A percentile compares a stretch with the other conserved stretches of the same genome.
These are phyloP conservation scores for Aplysina aerophoba DNA, from an alignment of 37 sponge, comb jelly and placozoan genomes.

Conservation along the genomic window DNA sequence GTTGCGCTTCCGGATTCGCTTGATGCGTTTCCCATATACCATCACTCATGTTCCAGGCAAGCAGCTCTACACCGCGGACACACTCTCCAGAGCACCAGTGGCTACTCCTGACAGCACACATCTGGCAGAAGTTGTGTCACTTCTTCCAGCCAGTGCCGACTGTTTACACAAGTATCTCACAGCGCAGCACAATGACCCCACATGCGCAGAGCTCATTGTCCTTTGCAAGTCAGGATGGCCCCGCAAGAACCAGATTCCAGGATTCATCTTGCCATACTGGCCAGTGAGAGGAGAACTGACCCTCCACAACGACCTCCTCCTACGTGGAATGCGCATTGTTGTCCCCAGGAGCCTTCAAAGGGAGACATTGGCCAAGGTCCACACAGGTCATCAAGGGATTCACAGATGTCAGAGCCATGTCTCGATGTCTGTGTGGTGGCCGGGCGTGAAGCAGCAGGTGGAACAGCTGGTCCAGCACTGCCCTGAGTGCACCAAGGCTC, in stretches of 20 bases:
- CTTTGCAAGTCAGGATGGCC: constrained; percentile 32
- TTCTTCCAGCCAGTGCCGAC: not conserved
- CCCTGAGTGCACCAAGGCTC: not conserved
- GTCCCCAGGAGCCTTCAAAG: no score
- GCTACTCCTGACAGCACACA: not conserved
- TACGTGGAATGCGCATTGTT: constrained; percentile 18
- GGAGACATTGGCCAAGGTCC: not conserved
- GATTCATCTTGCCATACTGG: not conserved
- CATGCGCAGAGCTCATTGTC: not conserved
- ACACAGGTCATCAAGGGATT: constrained; percentile 36
- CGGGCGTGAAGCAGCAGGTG: not conserved
- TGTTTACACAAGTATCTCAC: not conserved
- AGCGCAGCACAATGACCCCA: constrained; percentile 13
- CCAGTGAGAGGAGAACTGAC: constrained; percentile 4
- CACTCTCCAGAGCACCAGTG: constrained; percentile 24
- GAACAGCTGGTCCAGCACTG: not conserved
- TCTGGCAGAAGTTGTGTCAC: no score
- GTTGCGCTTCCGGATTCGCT: constrained; percentile 30
- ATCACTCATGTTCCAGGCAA: constrained; percentile 26
- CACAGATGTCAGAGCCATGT: constrained; percentile 19
- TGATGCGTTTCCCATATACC: constrained; percentile 21
- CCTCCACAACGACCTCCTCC: not conserved
- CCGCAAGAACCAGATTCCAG: not conserved
- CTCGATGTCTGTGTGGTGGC: not conserved
- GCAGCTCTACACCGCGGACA: constrained; percentile 30